Evolutionary conservation across 2,797 vertebrate species (phyloP), one percentile per base, ranked within the genome.

Genomic region (Echiichthys vipera): DNA sequence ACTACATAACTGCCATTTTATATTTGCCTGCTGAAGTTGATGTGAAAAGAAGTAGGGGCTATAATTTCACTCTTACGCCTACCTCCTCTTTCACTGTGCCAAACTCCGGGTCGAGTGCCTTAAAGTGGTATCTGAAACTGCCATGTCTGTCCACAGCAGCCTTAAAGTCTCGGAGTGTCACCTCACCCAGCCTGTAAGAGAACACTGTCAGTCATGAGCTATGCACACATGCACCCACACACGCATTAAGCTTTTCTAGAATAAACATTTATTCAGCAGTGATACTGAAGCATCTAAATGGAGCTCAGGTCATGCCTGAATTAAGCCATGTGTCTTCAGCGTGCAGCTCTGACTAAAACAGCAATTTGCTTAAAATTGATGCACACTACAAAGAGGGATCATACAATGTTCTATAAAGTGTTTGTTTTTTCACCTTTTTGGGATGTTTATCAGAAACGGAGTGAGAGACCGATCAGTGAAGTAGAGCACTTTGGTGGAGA

Each of bases 11-110:
- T 77, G 63, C 36, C 3, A 18, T 78, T 80, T 83, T 53, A 73
- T 72, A 71, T 85, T 79, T 71, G 40, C 22, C 61, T 17, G 20
- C 51, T 68, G 61, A 61, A 59, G 77, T 6, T 76, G 56, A 75
- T 63, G 43, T 77, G 67, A 66, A 70, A 83, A 68, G 64, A 76
- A 69, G 59, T 37, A 14, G 45, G 45, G 72, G 30, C 69, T 80
- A 14, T 86, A 61, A 87, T 89, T 84, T 84, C 13, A 49, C 64
- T 72, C 68, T 74, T 57, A 82, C 67, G 7, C 90, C 69, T 93
- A 98, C 98, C 96, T 99, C 98, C 78, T 99, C 98, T 87, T 99
- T 99, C 72, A 99, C 98, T 11, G 98, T 99, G 90, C 98, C 98
- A 89, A 99, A 99, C 93, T 99, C 98, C 0, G 98, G 98, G 90